These are phyloP conservation scores for Tipula lateralis DNA, from an alignment of 2,888 invertebrate genomes.

Conservation along the genomic window DNA sequence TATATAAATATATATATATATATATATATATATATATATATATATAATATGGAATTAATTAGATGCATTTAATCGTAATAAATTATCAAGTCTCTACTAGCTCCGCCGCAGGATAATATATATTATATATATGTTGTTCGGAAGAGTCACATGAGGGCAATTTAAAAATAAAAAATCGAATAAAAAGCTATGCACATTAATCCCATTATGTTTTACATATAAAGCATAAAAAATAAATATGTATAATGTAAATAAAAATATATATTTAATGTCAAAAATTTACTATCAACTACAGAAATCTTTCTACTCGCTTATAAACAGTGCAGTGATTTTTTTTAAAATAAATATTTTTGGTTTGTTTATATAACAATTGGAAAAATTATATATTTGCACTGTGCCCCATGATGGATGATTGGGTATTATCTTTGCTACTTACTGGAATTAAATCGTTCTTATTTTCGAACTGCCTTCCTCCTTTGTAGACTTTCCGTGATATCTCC, in stretches of 20 bases:
- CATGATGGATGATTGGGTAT: too few species aligned
- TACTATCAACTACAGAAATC: neutral
- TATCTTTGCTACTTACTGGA: too few species aligned
- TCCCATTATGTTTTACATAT: neutral
- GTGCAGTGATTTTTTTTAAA: neutral
- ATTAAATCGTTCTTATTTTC: too few species aligned
- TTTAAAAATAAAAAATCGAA: neutral
- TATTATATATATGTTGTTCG: neutral
- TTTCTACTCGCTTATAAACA: neutral
- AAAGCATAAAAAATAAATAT: neutral
- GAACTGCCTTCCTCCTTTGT: too few species aligned
- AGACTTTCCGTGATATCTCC: too few species aligned
- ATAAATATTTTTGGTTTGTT: neutral
- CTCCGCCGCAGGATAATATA: neutral
- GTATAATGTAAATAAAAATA: neutral
- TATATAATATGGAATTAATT: too few species aligned
- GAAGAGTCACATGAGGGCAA: neutral
- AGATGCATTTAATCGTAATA: slow-evolving; percentile 11
- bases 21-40: neutral
- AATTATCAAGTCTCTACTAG: neutral
- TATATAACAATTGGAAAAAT: neutral
- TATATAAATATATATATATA: neutral
- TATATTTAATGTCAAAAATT: neutral
- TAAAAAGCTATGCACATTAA: neutral
- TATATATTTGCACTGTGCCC: too few species aligned